Conservation (phyloP, 1,140 invertebrate genomes). For the Cyclina sinensis region DNA sequence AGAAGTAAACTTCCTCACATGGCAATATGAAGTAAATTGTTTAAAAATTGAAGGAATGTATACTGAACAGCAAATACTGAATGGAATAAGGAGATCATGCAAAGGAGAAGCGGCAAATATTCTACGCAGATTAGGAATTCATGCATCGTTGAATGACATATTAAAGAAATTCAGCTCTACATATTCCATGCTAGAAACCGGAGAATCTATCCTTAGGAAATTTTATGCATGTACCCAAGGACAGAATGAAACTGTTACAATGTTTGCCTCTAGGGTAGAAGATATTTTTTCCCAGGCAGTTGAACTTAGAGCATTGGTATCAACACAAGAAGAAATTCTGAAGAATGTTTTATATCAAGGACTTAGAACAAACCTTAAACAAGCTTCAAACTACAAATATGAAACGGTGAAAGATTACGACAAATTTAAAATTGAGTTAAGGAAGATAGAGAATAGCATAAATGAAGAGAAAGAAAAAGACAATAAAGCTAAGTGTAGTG, state of each 20-base stretch:
- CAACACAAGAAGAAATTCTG: too few relatives aligned
- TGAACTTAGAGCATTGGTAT: too few relatives aligned
- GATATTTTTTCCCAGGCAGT: slow-evolving; percentile 33
- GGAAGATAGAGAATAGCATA: too few relatives aligned
- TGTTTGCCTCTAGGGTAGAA: slow-evolving; percentile 30
- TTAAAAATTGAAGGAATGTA: not conserved
- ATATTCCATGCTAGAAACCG: not conserved
- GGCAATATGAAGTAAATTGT: slow-evolving; percentile 29
- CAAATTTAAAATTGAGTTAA: too few relatives aligned
- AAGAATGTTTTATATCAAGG: too few relatives aligned
- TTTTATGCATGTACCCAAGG: slow-evolving; percentile 37
- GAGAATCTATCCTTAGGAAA: slow-evolving; percentile 27
- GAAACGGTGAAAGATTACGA: slow-evolving; percentile 23
- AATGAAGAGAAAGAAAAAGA: too few relatives aligned
- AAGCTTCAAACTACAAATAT: not conserved
- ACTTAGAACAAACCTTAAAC: not conserved
- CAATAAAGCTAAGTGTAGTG: too few relatives aligned
- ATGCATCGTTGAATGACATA: not conserved
- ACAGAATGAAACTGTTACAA: not conserved
- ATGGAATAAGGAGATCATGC: slow-evolving; percentile 5
- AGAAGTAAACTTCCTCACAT: slow-evolving; percentile 30
- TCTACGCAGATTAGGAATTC: slow-evolving; percentile 8
- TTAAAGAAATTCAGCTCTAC: not conserved
- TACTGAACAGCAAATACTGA: slow-evolving; percentile 12
- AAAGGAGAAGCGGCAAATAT: slow-evolving; percentile 33